Percentiles rank a stretch among this genome's conserved stretches.
phyloP scores from a whole-genome alignment of 2,888 invertebrate species.

The Siphlonurus alternatus region DNA sequence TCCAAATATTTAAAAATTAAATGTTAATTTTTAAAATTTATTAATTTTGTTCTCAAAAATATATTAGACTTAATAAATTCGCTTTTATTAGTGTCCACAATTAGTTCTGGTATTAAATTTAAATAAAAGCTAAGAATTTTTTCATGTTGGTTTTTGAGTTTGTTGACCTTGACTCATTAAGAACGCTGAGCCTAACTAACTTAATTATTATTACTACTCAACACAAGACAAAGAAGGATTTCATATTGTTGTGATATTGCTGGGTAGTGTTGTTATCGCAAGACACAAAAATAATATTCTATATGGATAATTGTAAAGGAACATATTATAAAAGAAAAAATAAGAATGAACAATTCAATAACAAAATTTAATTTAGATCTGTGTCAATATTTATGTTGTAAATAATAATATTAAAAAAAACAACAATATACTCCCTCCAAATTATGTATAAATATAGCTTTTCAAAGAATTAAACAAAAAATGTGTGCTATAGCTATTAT shows the following conservation, averaged over 20 bases:
- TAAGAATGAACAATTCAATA: background rate
- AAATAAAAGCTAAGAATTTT: too few species aligned
- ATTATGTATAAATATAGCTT: background rate
- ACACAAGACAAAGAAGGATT: conserved; percentile 5
- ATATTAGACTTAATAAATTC: too few species aligned
- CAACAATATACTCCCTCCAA: background rate
- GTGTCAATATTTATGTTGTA: background rate
- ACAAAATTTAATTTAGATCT: background rate
- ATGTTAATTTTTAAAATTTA: too few species aligned
- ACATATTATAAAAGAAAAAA: background rate
- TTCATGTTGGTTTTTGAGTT: too few species aligned
- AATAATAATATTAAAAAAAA: background rate
- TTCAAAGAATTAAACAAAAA: background rate
- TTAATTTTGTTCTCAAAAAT: too few species aligned
- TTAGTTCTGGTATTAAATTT: too few species aligned
- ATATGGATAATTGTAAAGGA: background rate
- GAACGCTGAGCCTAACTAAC: too few species aligned
- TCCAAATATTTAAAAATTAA: too few species aligned
- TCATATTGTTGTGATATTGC: conserved; percentile 12
- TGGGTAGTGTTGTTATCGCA: background rate
- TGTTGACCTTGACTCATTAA: too few species aligned
- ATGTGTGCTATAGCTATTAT: background rate
- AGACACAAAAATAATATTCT: background rate
- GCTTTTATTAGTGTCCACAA: too few species aligned
- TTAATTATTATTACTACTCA: background rate